Base-by-base conservation (phyloP, 1,140 invertebrate species). In the Macrostomum lignano region DNA sequence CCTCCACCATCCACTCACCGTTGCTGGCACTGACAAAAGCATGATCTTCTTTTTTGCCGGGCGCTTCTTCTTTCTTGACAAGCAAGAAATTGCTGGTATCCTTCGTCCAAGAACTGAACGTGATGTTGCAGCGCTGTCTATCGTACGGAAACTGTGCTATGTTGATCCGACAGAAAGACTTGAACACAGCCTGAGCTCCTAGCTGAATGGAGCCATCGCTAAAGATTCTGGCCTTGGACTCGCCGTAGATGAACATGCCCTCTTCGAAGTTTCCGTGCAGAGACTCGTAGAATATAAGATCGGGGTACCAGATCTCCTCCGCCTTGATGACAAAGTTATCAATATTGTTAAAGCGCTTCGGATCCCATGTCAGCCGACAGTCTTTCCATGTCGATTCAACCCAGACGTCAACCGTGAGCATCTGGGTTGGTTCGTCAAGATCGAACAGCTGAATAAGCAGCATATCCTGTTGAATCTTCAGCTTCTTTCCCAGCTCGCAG, bases 291-390 rank as follows among this genome's bases (percentile, higher is more conserved):
- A 28, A 7, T 15, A 28, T 15, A 5, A 28, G 4, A 9, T 28
- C 26, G 5, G 26, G 26, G 9, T 28, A 17, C 26, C 26, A 28
- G 19, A 28, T 28, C 3, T 28, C 26, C 15, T 28, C n/a, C n/a
- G n/a, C n/a, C n/a, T n/a, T n/a, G n/a, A n/a, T n/a, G n/a, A n/a
- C n/a, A n/a, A n/a, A n/a, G n/a, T n/a, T n/a, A n/a, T n/a, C n/a
- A n/a, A 96, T 78, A 33, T 81, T 81, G 25, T 81, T 84, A 58
- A 79, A 94, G 49, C 94, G 81, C 36, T 71, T 71, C 43, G 72
- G 70, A 60, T 94, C 82, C 88, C 88, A 96, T 54, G 73, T 69
- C 48, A 96, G 67, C 63, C 94, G 94, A 61, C 81, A 76, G 57
- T 94, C 88, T 51, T 79, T 82, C 88, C 88, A 96, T 65, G 82